Evolutionary conservation across 2,888 invertebrate species (phyloP).

Genomic region (Patella caerulea): DNA sequence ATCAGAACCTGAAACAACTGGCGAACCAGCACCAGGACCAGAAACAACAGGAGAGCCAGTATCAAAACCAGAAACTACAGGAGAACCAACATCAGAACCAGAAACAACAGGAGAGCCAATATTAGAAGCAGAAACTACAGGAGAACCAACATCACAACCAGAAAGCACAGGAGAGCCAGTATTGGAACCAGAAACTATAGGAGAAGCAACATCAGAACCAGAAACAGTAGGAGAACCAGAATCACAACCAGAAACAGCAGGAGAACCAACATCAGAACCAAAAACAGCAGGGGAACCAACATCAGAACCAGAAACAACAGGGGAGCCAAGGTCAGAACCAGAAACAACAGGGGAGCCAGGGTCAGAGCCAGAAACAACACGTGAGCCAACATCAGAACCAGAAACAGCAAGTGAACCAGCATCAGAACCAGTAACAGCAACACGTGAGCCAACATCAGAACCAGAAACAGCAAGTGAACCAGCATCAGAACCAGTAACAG

Average conservation of each 20-base stretch:
- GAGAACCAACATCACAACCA: conserved; percentile 20
- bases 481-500: conserved; percentile 10
- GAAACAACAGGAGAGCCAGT: conserved; percentile 12
- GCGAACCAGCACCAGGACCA: conserved; percentile 19
- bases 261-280: conserved; percentile 8
- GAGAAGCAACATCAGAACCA: conserved; percentile 21
- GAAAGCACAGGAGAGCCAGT: conserved; percentile 16
- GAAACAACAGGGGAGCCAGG: conserved; percentile 21
- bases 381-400: conserved; percentile 17
- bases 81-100: conserved; percentile 18
- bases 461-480: conserved; percentile 7
- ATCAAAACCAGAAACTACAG: conserved; percentile 14
- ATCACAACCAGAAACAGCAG: conserved; percentile 12
- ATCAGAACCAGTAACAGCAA: conserved; percentile 10
- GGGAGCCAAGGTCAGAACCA: conserved; percentile 18
- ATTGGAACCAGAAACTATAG: conserved; percentile 14
- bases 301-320: conserved; percentile 18
- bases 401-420: conserved; percentile 8
- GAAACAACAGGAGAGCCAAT: conserved; percentile 20
- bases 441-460: conserved; percentile 18
- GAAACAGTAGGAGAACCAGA: conserved; percentile 11
- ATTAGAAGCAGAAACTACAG: conserved; percentile 8
- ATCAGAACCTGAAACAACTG: conserved; percentile 24
- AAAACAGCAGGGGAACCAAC: conserved; percentile 15
- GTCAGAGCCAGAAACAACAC: conserved; percentile 14